phyloP scores from a whole-genome alignment of 2,797 vertebrate genomes.

The Telmatherina bonti region DNA sequence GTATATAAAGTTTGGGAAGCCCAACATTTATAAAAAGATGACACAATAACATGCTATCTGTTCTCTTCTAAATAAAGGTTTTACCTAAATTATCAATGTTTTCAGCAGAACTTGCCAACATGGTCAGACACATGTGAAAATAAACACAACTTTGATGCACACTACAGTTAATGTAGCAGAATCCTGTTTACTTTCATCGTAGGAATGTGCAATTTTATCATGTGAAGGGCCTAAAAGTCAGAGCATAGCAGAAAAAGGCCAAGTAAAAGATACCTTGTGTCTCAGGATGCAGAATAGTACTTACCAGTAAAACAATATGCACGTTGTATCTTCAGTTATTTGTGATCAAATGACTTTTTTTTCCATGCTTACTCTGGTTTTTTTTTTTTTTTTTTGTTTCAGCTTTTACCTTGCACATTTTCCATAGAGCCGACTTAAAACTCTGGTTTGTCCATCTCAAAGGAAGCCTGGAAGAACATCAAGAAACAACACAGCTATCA shows the following conservation, averaged over 20 bases:
- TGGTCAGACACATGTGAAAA: neutral
- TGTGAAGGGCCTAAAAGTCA: neutral
- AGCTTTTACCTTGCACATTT: neutral
- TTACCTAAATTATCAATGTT: neutral
- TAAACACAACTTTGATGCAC: neutral
- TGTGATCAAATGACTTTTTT: neutral
- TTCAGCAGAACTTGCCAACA: neutral
- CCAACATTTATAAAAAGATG: too few species aligned
- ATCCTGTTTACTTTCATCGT: neutral
- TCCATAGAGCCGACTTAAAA: neutral
- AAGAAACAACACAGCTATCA: conserved; percentile 65
- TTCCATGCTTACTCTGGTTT: neutral
- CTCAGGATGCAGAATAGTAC: neutral
- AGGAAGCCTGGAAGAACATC: conserved; percentile 77
- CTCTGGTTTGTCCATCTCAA: conserved; percentile 73
- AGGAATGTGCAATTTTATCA: neutral
- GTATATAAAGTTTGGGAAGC: too few species aligned
- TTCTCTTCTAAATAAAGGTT: neutral
- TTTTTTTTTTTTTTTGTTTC: conserved; percentile 15
- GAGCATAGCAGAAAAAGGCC: neutral
- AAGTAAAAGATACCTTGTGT: neutral
- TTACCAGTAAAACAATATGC: neutral
- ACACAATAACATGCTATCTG: too few species aligned
- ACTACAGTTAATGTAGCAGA: neutral
- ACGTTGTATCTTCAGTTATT: neutral